Conservation (phyloP, 2,888 invertebrate species). For the Agrotis exclamationis region DNA sequence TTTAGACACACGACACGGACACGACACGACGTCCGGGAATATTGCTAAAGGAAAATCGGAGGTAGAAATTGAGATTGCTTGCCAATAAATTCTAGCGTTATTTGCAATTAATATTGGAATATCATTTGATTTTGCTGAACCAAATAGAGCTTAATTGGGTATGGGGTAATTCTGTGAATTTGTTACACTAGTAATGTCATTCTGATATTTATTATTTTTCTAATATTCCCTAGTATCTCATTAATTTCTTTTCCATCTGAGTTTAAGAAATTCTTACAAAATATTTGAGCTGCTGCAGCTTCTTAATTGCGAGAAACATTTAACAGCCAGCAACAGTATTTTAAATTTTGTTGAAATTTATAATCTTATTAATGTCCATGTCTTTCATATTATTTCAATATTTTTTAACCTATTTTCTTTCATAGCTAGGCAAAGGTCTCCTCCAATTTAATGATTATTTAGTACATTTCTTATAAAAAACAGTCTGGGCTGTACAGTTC, state of each 20-base stretch:
- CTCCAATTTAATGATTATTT: background rate
- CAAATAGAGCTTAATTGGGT: slow-evolving; percentile 4
- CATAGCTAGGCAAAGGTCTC: too few species aligned
- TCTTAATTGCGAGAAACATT: background rate
- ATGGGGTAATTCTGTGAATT: slow-evolving; percentile 1
- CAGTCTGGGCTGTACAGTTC: background rate
- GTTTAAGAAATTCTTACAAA: background rate
- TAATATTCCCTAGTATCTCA: background rate
- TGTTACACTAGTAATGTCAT: background rate
- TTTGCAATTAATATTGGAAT: slow-evolving; percentile 13
- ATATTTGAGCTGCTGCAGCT: background rate
- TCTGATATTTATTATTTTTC: slow-evolving; percentile 7
- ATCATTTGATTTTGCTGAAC: slow-evolving; percentile 9
- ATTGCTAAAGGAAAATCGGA: slow-evolving; percentile 19
- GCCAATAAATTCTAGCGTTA: slow-evolving; percentile 18
- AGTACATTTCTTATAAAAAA: background rate
- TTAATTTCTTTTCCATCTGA: background rate
- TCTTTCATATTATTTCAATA: background rate
- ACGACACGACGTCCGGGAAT: slow-evolving; percentile 50
- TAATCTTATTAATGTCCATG: background rate
- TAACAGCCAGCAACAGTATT: too few species aligned
- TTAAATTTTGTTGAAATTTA: background rate
- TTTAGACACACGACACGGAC: slow-evolving; percentile 58
- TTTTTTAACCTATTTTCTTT: background rate
- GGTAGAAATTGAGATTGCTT: slow-evolving; percentile 17